Conservation (phyloP, 1,140 invertebrate genomes). For the Lucilia sericata region DNA sequence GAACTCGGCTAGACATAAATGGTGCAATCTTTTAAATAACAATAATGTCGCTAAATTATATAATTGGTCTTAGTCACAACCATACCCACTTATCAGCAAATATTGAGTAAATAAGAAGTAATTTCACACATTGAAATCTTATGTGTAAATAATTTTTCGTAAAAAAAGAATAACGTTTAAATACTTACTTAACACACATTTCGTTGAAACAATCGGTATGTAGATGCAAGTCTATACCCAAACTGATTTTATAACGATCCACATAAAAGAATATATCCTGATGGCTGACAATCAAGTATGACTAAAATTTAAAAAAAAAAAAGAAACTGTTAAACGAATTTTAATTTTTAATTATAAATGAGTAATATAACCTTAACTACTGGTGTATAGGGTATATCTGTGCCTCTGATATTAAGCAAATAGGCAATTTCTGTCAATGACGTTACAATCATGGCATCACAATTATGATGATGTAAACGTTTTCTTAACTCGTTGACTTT, state of each 20-base stretch:
- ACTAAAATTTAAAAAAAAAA: conserved; percentile 52
- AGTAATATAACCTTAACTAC: conserved; percentile 73
- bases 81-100: no score
- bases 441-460: conserved; percentile 86
- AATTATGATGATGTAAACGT: conserved; percentile 75
- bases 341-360: not conserved
- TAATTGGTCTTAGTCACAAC: no score
- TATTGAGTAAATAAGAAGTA: no score
- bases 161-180: not conserved
- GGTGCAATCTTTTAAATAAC: no score
- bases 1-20: no score
- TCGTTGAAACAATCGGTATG: conserved; percentile 72
- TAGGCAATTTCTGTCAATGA: conserved; percentile 94
- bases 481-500: conserved; percentile 79
- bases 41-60: no score
- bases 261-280: conserved; percentile 75
- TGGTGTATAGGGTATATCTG: conserved; percentile 89
- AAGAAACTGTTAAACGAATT: not conserved
- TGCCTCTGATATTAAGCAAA: conserved; percentile 94
- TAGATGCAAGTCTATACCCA: conserved; percentile 70
- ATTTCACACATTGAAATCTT: no score
- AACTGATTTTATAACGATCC: conserved; percentile 72
- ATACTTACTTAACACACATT: conserved; percentile 75
- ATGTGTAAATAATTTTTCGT: no score
- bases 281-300: conserved; percentile 81